Percentiles rank a stretch among this genome's conserved stretches.
Evolutionary conservation across 1,140 invertebrate genomes (phyloP).

Genomic region (Limonius californicus): DNA sequence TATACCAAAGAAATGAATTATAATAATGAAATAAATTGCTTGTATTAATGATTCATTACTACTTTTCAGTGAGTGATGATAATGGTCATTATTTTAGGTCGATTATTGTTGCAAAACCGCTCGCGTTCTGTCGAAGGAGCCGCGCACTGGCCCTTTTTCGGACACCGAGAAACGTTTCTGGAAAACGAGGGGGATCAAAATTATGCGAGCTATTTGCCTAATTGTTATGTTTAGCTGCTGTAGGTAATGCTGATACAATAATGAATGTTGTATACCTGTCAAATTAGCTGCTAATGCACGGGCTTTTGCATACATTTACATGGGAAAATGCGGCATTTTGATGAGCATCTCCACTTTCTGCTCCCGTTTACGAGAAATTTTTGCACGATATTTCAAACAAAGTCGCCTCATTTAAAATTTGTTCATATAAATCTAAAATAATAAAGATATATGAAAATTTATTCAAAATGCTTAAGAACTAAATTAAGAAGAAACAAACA

Average conservation of each 20-base stretch:
- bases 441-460: no score
- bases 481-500: no score
- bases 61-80: conserved; percentile 44
- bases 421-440: no score
- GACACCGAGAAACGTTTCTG: no score
- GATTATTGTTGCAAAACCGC: conserved; percentile 16
- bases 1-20: conserved; percentile 42
- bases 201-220: conserved; percentile 16
- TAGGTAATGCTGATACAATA: conserved; percentile 22
- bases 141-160: no score
- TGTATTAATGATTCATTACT: conserved; percentile 45
- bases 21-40: conserved; percentile 47
- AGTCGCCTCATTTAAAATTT: no score
- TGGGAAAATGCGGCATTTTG: conserved; percentile 24
- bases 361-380: no score
- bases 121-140: no score
- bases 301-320: conserved; percentile 28
- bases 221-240: conserved; percentile 27
- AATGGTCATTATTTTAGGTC: conserved; percentile 40
- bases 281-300: conserved; percentile 30
- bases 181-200: not conserved
- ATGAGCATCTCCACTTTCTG: no score
- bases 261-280: conserved; percentile 24
- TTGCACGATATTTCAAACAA: no score
- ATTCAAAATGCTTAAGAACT: no score